These are phyloP conservation scores for Acropora yongei DNA, from an alignment of 64 coral and sea anemone species.

Conservation along the genomic window DNA sequence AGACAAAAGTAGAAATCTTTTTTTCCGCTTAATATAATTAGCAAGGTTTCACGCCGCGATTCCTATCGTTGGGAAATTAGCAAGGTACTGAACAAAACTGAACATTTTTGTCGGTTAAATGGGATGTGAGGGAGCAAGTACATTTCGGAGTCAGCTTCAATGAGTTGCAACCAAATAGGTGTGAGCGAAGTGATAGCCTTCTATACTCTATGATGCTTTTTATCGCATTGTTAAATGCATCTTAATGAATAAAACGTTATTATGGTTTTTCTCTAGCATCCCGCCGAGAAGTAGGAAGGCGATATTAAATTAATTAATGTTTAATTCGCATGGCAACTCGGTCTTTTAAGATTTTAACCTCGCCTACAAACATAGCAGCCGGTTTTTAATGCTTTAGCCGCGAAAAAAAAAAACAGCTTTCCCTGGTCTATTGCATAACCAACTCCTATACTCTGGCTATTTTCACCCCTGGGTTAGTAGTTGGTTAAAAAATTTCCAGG, in stretches of 20 bases:
- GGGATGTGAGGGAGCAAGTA: not conserved
- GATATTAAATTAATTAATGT: conserved; percentile 53
- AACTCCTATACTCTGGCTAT: not conserved
- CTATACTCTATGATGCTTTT: conserved; percentile 32
- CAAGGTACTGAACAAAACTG: not conserved
- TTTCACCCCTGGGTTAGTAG: not conserved
- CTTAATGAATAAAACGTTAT: conserved; percentile 32
- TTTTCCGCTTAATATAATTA: conserved; percentile 42
- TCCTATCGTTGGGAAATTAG: conserved; percentile 12
- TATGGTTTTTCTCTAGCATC: conserved; percentile 22
- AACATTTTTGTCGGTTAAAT: not conserved
- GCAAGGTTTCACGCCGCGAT: conserved; percentile 28
- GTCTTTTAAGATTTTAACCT: not conserved
- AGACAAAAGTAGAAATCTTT: conserved; percentile 6
- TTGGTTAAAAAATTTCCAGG: not conserved
- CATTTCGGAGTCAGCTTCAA: not conserved
- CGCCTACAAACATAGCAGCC: not conserved
- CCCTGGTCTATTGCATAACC: no score
- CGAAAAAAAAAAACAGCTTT: no score
- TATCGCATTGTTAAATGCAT: conserved; percentile 45
- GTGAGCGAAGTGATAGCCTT: conserved; percentile 4
- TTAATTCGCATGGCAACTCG: conserved; percentile 28
- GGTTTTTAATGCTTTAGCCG: no score
- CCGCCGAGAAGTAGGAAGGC: conserved; percentile 13
- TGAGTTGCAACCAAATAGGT: not conserved